Conservation (phyloP, 2,888 invertebrate genomes). For the Zygaena filipendulae region DNA sequence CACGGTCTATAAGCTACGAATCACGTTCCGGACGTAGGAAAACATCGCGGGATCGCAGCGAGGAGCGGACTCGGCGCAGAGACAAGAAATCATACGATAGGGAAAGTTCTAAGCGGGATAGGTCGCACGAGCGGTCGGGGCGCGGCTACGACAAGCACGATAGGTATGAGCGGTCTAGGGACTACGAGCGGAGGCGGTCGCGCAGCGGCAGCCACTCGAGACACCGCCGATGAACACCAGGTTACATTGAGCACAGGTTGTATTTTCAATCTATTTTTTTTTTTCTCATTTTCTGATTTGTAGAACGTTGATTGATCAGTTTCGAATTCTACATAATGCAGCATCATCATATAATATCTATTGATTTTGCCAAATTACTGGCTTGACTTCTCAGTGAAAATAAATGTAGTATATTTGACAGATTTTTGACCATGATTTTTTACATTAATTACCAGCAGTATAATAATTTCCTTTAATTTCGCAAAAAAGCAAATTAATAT, state of each 20-base stretch:
- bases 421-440: too few relatives aligned
- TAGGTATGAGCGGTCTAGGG: slow-evolving; percentile 61
- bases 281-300: too few relatives aligned
- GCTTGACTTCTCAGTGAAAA: too few relatives aligned
- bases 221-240: slow-evolving; percentile 56
- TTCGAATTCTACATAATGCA: too few relatives aligned
- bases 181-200: slow-evolving; percentile 42
- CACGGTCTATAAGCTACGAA: slow-evolving; percentile 45
- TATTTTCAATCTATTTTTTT: slow-evolving; percentile 26
- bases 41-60: slow-evolving; percentile 30
- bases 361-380: too few relatives aligned
- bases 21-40: slow-evolving; percentile 33
- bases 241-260: slow-evolving; percentile 52
- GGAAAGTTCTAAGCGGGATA: slow-evolving; percentile 25
- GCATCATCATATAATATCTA: too few relatives aligned
- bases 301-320: too few relatives aligned
- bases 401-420: too few relatives aligned
- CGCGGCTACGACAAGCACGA: slow-evolving; percentile 37
- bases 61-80: slow-evolving; percentile 32
- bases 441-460: too few relatives aligned
- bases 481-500: too few relatives aligned
- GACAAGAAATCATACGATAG: slow-evolving; percentile 37
- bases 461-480: too few relatives aligned
- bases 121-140: slow-evolving; percentile 28
- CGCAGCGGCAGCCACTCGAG: slow-evolving; percentile 44